Base-by-base conservation (phyloP, 2,113 vertebrate species). In the Nothocercus julius region DNA sequence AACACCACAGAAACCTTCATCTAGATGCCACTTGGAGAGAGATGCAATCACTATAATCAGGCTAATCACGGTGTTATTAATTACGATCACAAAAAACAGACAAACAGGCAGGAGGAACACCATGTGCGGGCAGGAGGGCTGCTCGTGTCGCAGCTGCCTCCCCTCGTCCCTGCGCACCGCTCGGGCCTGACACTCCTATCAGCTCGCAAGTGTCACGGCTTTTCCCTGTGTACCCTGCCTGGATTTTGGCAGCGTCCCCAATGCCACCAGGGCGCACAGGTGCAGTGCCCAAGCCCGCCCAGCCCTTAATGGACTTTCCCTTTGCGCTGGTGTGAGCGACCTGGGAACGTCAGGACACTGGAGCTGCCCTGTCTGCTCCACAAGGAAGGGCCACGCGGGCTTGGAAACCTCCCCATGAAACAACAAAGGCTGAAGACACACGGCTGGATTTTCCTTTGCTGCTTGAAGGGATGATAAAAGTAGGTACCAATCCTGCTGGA, bases 21-120 rank as follows among this genome's bases (percentile, higher is more conserved):
- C 70, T 70, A 42, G 86, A 64, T 42, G 40, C 36, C 70, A 93
- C 85, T 95, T 92, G 85, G 87, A 95, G 82, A 51, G 34, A 87
- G 69, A 82, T 32, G 38, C 30, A 79, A 28, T 85, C 89, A 89
- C 85, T 84, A 61, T 58, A 97, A 94, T 94, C 78, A 92, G 21
- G 92, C n/a, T 34, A 93, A 82, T 64, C 61, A 76, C 0, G 1
- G 9, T 9, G 56, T 63, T 92, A 77, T 87, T 95, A 89, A 89
- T 80, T 85, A 73, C 44, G 36, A 90, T 84, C 45, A 30, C 56
- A 32, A 82, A 92, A 87, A 66, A 51, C 5, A 83, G 90, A 92
- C 78, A 67, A 96, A 78, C 82, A 78, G 49, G 27, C 80, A 61
- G 59, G 11, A 84, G 45, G 49, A 88, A 75, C 68, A 61, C 42